Base-by-base conservation (phyloP, 1,140 invertebrate species). In the Doryteuthis pealeii region DNA sequence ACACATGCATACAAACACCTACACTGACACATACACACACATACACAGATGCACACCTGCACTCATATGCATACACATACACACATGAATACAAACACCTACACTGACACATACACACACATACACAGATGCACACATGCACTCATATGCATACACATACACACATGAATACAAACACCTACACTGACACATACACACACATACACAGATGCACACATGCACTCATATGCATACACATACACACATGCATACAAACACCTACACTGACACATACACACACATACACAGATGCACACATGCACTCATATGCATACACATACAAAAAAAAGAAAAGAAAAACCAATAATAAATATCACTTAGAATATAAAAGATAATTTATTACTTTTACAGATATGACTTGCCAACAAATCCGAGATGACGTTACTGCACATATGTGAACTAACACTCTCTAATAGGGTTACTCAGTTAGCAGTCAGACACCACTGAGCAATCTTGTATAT, bases 21-120 rank as follows among this genome's bases (percentile, higher is more conserved):
- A n/a, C n/a, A n/a, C n/a, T n/a, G 31, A 70, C 70, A 76, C 35
- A 31, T 30, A 67, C 74, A 54, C 62, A 40, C 70, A 54, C 67
- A 58, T 43, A 70, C 67, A 35, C 43, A 49, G 1, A 74, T 66
- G 49, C 73, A 69, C 66, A n/a, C 40, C 18, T 30, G n/a, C 35
- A 1, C 30, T 10, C 26, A 71, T 6, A 10, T 10, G 40, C 40
- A 10, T 28, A 49, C 8, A 26, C 35, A 49, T 43, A 30, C 49
- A 49, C 4, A 22, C 30, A 40, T 14, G 28, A 5, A 72, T 12
- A n/a, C 6, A 49, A 26, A 54, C 26, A 49, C 49, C 54, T 2
- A 5, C 28, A 54, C 26, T 10, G 8, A 8, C 28, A 12, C 28
- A 72, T 12, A n/a, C 6, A 49, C 49, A 54, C 26, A 49, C 49